Conservation (phyloP, 2,797 vertebrate genomes). For the Alauda arvensis region DNA sequence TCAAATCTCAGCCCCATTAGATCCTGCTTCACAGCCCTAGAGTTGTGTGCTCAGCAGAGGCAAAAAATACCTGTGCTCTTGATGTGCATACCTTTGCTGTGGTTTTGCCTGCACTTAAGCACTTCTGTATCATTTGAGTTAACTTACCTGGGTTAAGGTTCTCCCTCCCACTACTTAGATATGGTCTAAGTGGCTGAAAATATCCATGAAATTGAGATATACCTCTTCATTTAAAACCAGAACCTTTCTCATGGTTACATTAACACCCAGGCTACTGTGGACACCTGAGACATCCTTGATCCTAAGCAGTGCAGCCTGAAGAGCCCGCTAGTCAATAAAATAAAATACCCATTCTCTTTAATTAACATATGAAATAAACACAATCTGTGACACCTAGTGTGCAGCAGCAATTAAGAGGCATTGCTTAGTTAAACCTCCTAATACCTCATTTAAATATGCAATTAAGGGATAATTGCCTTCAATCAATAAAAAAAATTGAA, state of each 20-base stretch:
- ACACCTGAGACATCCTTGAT: constrained; percentile 78
- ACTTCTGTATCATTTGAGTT: constrained; percentile 3
- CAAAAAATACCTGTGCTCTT: not conserved
- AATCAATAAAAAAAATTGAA: constrained; percentile 87
- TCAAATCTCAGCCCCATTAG: not conserved
- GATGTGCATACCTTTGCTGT: not conserved
- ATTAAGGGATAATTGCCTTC: constrained; percentile 89
- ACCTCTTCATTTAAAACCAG: constrained; percentile 73
- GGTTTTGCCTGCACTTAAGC: not conserved
- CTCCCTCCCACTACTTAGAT: constrained; percentile 2
- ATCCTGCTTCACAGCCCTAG: not conserved
- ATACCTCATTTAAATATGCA: constrained; percentile 90
- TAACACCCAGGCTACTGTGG: constrained; percentile 78
- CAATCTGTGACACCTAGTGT: constrained; percentile 88
- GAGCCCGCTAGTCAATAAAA: constrained; percentile 77
- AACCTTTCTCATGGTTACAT: constrained; percentile 81
- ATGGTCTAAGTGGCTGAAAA: constrained; percentile 46
- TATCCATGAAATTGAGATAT: constrained; percentile 36
- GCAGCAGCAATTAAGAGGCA: constrained; percentile 91
- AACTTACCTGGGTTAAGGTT: not conserved
- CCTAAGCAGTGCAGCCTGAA: constrained; percentile 73
- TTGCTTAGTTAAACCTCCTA: constrained; percentile 87
- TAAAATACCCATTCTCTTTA: constrained; percentile 85
- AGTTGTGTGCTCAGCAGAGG: not conserved
- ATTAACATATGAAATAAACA: constrained; percentile 89